Evolutionary conservation across 2,113 vertebrate species (phyloP), one percentile per base, ranked within the genome.

Genomic region (Scalopus aquaticus): DNA sequence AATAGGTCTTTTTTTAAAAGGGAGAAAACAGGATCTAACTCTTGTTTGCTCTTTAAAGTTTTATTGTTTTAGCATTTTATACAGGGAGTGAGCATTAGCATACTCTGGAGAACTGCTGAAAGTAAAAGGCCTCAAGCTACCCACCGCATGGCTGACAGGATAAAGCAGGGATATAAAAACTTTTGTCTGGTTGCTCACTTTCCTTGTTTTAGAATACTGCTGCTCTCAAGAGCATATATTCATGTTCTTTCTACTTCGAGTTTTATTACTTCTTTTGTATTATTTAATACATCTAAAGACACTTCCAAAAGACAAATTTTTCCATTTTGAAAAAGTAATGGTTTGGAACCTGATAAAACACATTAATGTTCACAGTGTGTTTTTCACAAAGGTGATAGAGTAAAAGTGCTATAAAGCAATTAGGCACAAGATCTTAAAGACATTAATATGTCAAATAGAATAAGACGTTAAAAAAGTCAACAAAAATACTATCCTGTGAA

Each of bases 321-420:
- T 99, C 99, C 99, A 99, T 99, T 99, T 99, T 98, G 98, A 98
- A 97, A 98, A 98, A 98, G 98, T 99, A 98, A 98, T 97, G 98
- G 97, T 97, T 98, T 97, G 96, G 97, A 98, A 98, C 95, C 95
- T 95, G 95, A 97, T 97, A 97, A 98, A 98, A 98, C 96, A 97
- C 92, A 91, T 97, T 97, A 98, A 98, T 70, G 92, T 96, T 98
- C 96, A 92, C 79, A 91, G 76, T 74, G 70, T 93, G 77, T 85
- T 85, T 95, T 95, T 93, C 65, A 65, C 96, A 98, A 98, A 98
- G 95, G 94, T 94, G 95, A 97, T 60, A 93, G 88, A 97, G 95
- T 94, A 96, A 96, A 97, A 94, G 96, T 58, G 90, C 83, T 96
- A 96, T 96, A 97, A 97, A 98, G 96, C 95, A 98, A 98, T 98